Evolutionary conservation across 2,113 vertebrate species (phyloP).

Genomic region (Heliornis fulica): DNA sequence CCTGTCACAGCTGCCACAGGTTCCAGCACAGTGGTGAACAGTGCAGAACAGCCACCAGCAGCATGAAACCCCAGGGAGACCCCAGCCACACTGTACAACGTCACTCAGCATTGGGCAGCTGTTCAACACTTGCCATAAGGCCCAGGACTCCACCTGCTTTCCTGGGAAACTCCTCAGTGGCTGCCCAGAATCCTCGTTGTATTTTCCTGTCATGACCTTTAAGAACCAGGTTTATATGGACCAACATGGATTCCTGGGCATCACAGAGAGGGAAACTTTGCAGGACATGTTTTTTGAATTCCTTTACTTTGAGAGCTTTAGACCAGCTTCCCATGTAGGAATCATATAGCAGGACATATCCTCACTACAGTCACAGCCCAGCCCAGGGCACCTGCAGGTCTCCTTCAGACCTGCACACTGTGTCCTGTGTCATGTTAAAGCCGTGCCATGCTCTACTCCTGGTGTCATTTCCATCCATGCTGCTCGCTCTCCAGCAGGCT

Average conservation of each 20-base stretch:
- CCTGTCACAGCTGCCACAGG: neutral
- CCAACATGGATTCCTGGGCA: neutral
- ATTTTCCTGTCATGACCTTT: neutral
- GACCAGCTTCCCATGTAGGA: neutral
- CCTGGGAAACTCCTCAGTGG: neutral
- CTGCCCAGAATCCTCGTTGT: neutral
- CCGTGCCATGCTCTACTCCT: neutral
- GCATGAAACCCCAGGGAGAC: neutral
- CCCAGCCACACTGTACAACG: neutral
- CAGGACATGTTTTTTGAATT: neutral
- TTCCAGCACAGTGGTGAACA: neutral
- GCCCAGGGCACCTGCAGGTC: neutral
- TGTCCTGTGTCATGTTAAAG: neutral
- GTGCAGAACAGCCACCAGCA: neutral
- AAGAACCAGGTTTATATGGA: neutral
- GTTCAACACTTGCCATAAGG: neutral
- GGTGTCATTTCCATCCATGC: neutral
- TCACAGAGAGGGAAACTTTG: neutral
- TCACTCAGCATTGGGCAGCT: fast-evolving
- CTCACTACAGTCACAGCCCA: neutral
- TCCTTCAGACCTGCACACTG: neutral
- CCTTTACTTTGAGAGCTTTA: neutral
- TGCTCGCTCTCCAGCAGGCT: neutral
- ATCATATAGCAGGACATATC: neutral
- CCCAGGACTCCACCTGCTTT: neutral